phyloP scores from a whole-genome alignment of 2,797 vertebrate species.

The Leptodactylus fallax region DNA sequence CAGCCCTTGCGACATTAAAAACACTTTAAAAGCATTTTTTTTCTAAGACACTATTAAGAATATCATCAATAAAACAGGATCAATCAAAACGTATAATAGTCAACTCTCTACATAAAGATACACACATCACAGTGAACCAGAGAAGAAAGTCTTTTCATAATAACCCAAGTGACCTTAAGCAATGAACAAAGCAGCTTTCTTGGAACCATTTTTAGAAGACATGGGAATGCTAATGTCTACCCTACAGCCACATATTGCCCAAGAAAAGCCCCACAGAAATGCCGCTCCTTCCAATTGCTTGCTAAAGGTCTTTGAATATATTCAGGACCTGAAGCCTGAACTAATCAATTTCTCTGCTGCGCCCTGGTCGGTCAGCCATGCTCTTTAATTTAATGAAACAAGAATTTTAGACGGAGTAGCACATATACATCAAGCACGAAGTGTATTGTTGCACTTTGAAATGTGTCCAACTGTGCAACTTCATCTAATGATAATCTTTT shows the following conservation, averaged over 20 bases:
- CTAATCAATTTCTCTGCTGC: conserved; percentile 92
- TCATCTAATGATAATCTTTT: conserved; percentile 93
- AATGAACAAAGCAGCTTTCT: conserved; percentile 43
- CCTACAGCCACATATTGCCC: conserved; percentile 33
- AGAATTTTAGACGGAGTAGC: conserved; percentile 91
- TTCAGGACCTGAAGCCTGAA: conserved; percentile 79
- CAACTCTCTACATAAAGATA: background rate
- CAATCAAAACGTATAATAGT: background rate
- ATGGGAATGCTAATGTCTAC: conserved; percentile 51
- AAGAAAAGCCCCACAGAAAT: conserved; percentile 60
- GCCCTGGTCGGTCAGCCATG: conserved; percentile 84
- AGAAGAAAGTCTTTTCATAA: background rate
- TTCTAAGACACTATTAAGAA: background rate
- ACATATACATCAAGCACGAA: conserved; percentile 95
- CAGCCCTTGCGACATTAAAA: background rate
- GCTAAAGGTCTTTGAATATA: conserved; percentile 82
- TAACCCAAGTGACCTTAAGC: conserved; percentile 34
- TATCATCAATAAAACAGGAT: background rate
- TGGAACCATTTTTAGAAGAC: conserved; percentile 32
- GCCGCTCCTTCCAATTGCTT: conserved; percentile 76
- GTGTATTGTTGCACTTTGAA: conserved; percentile 93
- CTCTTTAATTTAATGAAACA: conserved; percentile 97
- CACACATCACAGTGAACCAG: background rate
- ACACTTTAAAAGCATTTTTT: background rate
- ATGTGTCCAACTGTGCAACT: conserved; percentile 89